Evolutionary conservation across 1,140 invertebrate species (phyloP), one percentile per base, ranked within the genome.

Genomic region (Drosophila suzukii): DNA sequence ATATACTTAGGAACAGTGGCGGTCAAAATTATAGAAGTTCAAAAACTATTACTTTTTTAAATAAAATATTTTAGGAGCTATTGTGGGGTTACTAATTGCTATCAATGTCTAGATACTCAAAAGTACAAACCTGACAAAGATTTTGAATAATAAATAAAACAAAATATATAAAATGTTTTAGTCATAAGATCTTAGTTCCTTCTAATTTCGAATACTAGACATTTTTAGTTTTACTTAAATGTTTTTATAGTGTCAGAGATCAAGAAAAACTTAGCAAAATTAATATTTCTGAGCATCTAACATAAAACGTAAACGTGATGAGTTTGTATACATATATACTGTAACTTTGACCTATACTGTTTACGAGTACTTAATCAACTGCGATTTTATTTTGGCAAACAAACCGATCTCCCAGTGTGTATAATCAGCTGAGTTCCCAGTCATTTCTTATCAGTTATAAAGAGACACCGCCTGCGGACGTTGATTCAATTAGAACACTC

Each of bases 371-470:
- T 66, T 38, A 30, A 10, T 41, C 36, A 44, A 30, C 15, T 8
- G 8, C 32, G 3, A 0, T 36, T 55, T 34, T 62, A 32, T 72
- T 57, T 75, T 65, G 32, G 41, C 57, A 50, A 61, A 74, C 12
- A 50, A 51, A 36, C 30, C 27, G 44, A 34, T 70, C 41, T 51
- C 15, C 6, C 12, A 11, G 27, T 51, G 43, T 47, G 36, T 39
- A 39, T 47, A 44, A 51, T 67, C 61, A 59, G 43, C 27, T 39
- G 34, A 75, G 36, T 41, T 58, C 41, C 12, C 53, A 50, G 41
- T 36, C 72, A 54, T 24, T 15, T 27, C 61, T 75, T 75, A 75
- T 75, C 73, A 59, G 60, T 34, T 41, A 73, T 61, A 53, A 73
- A 73, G 39, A 73, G 49, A 47, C 39, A 54, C 56, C 68, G 68